phyloP scores from a whole-genome alignment of 2,888 invertebrate species.

The Scelioninae gen. 1 region DNA sequence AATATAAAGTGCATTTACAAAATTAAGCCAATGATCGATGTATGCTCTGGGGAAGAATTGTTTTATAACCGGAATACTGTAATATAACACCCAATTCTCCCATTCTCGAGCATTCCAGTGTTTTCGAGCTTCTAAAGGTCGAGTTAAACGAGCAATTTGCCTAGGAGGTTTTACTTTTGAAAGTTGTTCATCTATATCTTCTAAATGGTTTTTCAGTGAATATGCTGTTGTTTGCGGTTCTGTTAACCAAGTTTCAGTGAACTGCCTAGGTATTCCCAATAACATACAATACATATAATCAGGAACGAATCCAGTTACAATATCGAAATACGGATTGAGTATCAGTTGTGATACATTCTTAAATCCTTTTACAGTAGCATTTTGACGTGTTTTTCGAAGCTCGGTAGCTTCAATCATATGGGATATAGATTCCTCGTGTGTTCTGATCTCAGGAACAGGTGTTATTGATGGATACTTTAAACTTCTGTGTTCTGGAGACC shows the following conservation, averaged over 20 bases:
- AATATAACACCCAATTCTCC: constrained; percentile 10
- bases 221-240: neutral
- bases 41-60: constrained; percentile 3
- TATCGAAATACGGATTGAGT: constrained; percentile 55
- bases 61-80: constrained; percentile 27
- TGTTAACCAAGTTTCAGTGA: constrained; percentile 59
- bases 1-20: constrained; percentile 1
- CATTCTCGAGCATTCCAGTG: constrained; percentile 48
- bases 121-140: constrained; percentile 23
- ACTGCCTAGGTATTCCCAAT: constrained; percentile 61
- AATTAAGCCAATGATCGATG: neutral
- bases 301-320: constrained; percentile 56
- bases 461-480: constrained; percentile 20
- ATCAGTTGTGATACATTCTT: constrained; percentile 47
- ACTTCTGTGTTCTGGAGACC: neutral
- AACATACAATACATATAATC: constrained; percentile 70
- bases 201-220: neutral
- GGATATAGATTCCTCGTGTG: constrained; percentile 8
- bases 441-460: constrained; percentile 13
- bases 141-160: constrained; percentile 32
- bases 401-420: constrained; percentile 20
- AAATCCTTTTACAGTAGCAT: constrained; percentile 25
- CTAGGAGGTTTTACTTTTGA: constrained; percentile 21
- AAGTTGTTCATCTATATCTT: constrained; percentile 20
- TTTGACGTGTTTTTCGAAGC: constrained; percentile 18